A percentile compares a stretch with the other conserved stretches of the same genome.
phyloP scores from a whole-genome alignment of 2,888 invertebrate genomes.

The Cataglyphis albicans region DNA sequence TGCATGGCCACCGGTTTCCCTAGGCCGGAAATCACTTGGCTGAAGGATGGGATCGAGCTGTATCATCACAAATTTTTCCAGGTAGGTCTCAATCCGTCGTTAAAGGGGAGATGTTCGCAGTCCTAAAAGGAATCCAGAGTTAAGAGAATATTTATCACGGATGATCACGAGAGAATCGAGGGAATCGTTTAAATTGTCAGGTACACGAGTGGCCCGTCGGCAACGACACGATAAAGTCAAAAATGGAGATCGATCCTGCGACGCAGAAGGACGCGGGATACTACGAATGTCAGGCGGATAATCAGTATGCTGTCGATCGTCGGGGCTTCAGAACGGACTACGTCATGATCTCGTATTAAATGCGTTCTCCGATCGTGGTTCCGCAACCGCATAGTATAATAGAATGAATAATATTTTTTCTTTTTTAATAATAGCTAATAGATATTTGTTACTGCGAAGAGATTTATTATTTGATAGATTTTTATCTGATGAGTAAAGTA shows the following conservation, averaged over 20 bases:
- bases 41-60: constrained; percentile 92
- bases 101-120: not conserved
- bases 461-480: constrained; percentile 32
- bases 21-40: constrained; percentile 92
- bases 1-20: constrained; percentile 91
- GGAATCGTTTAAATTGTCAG: constrained; percentile 74
- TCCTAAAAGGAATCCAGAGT: not conserved
- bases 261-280: constrained; percentile 91
- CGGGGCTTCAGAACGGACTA: constrained; percentile 90
- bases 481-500: constrained; percentile 9
- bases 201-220: constrained; percentile 90
- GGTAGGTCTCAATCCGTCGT: constrained; percentile 83
- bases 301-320: constrained; percentile 90
- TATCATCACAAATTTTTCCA: constrained; percentile 91
- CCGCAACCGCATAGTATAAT: not conserved
- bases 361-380: constrained; percentile 17
- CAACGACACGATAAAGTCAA: constrained; percentile 90
- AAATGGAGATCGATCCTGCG: constrained; percentile 92
- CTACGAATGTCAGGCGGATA: constrained; percentile 91
- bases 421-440: constrained; percentile 25
- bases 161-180: not conserved
- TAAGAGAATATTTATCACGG: not conserved
- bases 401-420: constrained; percentile 21
- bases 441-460: constrained; percentile 28
- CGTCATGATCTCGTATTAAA: constrained; percentile 87